These are phyloP conservation scores for Sinosuthora webbiana DNA, from an alignment of 2,113 vertebrate genomes.

Conservation along the genomic window DNA sequence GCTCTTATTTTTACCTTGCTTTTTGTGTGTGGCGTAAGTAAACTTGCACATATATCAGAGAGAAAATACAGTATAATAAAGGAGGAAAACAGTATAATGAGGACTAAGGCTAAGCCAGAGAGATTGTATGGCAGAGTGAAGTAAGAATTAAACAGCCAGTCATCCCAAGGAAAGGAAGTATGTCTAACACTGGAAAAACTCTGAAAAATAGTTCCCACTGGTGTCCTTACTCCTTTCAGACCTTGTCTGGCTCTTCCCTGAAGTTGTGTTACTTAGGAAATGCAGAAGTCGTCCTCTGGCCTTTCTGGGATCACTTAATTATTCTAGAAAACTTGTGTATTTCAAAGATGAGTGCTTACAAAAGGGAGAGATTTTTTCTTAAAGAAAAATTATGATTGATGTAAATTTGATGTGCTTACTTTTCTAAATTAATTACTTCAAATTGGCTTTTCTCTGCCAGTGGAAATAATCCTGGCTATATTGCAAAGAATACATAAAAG, in stretches of 20 bases:
- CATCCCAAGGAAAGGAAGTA: neutral
- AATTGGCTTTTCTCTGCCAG: neutral
- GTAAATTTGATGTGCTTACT: neutral
- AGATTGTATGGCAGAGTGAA: neutral
- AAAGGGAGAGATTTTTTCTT: neutral
- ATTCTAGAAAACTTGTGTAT: neutral
- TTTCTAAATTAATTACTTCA: neutral
- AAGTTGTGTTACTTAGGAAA: neutral
- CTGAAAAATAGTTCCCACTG: neutral
- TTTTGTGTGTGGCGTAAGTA: neutral
- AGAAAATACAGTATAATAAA: neutral
- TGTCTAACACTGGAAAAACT: neutral
- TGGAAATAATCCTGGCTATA: neutral
- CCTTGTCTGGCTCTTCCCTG: neutral
- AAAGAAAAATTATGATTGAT: neutral
- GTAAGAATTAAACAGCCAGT: neutral
- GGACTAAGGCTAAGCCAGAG: neutral
- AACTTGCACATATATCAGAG: neutral
- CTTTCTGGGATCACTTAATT: neutral
- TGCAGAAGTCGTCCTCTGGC: neutral
- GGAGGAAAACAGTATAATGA: neutral
- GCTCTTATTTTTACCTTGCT: neutral
- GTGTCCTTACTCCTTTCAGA: neutral
- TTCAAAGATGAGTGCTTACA: neutral
- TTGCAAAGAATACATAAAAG: neutral